These are phyloP conservation scores for Drymonia ruficornis DNA, from an alignment of 2,888 invertebrate species.

Conservation along the genomic window DNA sequence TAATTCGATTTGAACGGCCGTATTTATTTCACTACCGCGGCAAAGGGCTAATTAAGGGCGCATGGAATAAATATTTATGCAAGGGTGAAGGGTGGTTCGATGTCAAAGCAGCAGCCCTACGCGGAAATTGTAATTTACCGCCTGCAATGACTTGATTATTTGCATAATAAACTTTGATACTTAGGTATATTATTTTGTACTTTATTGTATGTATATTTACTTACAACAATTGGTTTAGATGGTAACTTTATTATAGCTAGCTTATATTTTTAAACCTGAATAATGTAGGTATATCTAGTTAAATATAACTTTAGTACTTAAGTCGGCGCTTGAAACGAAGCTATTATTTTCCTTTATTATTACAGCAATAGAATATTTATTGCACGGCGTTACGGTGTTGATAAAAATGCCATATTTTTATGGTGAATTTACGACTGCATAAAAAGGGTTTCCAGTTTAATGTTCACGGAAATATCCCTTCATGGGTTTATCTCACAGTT, in stretches of 20 bases:
- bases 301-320: no score
- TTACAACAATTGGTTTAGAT: no score
- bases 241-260: no score
- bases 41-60: no score
- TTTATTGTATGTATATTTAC: no score
- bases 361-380: conserved; percentile 3
- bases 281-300: no score
- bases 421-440: background rate
- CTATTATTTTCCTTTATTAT: conserved; percentile 24
- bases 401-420: conserved; percentile 5
- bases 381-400: background rate
- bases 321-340: conserved; percentile 2
- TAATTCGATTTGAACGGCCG: no score
- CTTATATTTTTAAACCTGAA: no score
- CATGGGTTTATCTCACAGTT: background rate
- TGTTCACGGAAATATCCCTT: background rate
- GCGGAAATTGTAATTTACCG: background rate
- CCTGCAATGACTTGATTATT: no score
- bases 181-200: no score
- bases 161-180: no score
- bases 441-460: conserved; percentile 5
- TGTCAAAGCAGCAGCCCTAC: background rate
- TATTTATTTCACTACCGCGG: no score
- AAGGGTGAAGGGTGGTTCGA: background rate
- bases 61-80: background rate